Percentiles rank a stretch among this genome's conserved stretches.
phyloP scores from a whole-genome alignment of 2,888 invertebrate genomes.

The Eupithecia abbreviata region DNA sequence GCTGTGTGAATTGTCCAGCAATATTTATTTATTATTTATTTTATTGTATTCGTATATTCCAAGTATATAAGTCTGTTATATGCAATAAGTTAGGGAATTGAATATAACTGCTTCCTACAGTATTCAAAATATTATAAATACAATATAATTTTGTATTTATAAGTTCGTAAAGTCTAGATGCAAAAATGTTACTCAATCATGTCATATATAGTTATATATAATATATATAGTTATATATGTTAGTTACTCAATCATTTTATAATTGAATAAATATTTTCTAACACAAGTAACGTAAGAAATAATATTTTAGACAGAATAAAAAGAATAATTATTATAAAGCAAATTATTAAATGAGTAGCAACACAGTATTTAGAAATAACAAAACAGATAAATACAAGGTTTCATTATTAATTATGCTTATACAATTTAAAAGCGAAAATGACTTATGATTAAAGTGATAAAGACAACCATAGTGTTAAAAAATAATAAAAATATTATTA shows the following conservation, averaged over 20 bases:
- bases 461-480: conserved; percentile 5
- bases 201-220: too few relatives aligned
- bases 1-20: too few relatives aligned
- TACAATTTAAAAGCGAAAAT: neutral
- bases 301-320: neutral
- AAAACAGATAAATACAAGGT: neutral
- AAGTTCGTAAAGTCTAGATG: too few relatives aligned
- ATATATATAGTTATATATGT: too few relatives aligned
- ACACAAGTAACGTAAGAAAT: neutral
- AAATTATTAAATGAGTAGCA: neutral
- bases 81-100: neutral
- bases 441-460: neutral
- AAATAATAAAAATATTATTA: neutral
- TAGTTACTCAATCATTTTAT: too few relatives aligned
- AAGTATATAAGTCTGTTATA: neutral
- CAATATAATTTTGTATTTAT: too few relatives aligned
- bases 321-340: neutral
- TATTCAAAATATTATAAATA: neutral
- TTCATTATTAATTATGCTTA: neutral
- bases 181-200: neutral
- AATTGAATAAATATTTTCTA: neutral
- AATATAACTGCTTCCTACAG: neutral
- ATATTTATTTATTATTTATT: too few relatives aligned
- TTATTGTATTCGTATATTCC: neutral
- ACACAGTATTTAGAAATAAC: neutral